Evolutionary conservation across 2,797 vertebrate species (phyloP).

Genomic region (Apogon talboti): DNA sequence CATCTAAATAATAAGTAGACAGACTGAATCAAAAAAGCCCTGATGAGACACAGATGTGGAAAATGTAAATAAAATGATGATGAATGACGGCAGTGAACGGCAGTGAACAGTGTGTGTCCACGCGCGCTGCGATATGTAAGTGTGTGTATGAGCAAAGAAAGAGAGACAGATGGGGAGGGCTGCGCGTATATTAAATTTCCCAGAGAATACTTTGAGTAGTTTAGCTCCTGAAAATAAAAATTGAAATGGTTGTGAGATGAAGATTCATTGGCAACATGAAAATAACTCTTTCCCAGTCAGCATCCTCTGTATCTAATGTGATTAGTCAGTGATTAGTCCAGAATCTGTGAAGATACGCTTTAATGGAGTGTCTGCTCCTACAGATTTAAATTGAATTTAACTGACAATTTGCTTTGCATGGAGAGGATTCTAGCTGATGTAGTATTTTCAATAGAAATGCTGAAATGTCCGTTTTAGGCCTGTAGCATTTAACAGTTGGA

Average conservation of each 20-base stretch:
- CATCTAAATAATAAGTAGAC: constrained; percentile 25
- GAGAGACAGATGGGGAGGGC: constrained; percentile 13
- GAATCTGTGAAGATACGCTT: constrained; percentile 37
- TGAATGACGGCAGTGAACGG: not conserved
- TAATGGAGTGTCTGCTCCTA: constrained; percentile 24
- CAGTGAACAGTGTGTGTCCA: not conserved
- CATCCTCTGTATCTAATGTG: constrained; percentile 38
- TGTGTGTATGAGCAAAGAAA: constrained; percentile 10
- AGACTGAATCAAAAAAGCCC: constrained; percentile 38
- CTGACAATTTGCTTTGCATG: constrained; percentile 20
- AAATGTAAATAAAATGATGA: constrained; percentile 35
- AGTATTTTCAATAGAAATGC: constrained; percentile 37
- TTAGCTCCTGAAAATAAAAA: constrained; percentile 10
- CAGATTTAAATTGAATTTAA: constrained; percentile 45
- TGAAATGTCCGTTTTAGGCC: constrained; percentile 36
- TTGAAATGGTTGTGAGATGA: constrained; percentile 37
- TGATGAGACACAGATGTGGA: constrained; percentile 16
- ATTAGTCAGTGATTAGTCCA: constrained; percentile 54
- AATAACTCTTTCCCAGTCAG: constrained; percentile 38
- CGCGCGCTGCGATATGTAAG: not conserved
- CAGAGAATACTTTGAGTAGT: constrained; percentile 16
- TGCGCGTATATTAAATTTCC: constrained; percentile 34
- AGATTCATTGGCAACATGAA: constrained; percentile 33
- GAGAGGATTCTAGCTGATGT: constrained; percentile 39
- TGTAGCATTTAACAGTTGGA: constrained; percentile 28